Conservation (phyloP, 2,113 vertebrate species). For the Pangasianodon hypophthalmus region DNA sequence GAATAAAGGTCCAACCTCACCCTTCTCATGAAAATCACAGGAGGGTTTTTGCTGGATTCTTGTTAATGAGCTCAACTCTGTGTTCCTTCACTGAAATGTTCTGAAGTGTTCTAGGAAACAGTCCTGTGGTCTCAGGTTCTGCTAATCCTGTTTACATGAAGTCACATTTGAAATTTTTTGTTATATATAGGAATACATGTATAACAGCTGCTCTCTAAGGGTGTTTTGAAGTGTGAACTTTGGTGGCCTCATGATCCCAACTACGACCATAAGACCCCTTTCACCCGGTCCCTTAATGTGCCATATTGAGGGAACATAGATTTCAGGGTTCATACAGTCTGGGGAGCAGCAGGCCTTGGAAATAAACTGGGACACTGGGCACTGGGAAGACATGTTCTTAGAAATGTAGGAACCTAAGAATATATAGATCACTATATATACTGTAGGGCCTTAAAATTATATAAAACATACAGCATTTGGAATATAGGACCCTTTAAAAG, state of each 20-base stretch:
- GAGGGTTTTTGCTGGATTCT: conserved; percentile 5
- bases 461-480: too few species aligned
- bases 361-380: neutral
- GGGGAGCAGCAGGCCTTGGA: neutral
- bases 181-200: neutral
- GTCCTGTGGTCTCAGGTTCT: neutral
- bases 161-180: neutral
- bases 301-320: neutral
- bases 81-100: neutral
- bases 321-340: neutral
- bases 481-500: too few species aligned
- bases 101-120: neutral
- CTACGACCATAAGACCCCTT: neutral
- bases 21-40: neutral
- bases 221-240: neutral
- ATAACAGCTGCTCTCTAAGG: neutral
- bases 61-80: neutral
- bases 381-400: neutral
- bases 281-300: neutral
- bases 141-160: neutral
- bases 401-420: neutral
- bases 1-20: neutral
- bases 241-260: neutral
- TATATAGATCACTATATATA: neutral
- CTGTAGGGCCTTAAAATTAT: neutral